Evolutionary conservation across 2,797 vertebrate species (phyloP).

Genomic region (Sebastes iracundus): DNA sequence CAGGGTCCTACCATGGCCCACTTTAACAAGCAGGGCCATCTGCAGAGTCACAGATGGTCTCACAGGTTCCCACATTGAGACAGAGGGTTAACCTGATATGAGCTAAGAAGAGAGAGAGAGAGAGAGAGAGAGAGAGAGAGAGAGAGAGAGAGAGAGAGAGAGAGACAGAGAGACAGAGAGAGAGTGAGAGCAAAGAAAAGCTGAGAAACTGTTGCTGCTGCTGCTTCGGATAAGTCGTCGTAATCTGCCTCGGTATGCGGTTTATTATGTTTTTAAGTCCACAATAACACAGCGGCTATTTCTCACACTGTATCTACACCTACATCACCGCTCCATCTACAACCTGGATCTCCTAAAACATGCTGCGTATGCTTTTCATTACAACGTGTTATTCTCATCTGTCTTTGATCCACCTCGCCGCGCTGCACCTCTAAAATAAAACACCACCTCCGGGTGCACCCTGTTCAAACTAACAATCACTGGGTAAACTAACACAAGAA

Average conservation of each 20-base stretch:
- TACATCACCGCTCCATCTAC: slow-evolving; percentile 7
- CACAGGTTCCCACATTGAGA: slow-evolving; percentile 61
- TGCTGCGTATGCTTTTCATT: slow-evolving; percentile 66
- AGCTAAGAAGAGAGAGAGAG: neutral
- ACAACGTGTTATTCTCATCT: slow-evolving; percentile 49
- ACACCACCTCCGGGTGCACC: slow-evolving; percentile 19
- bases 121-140: neutral
- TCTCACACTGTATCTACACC: slow-evolving; percentile 46
- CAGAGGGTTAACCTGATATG: slow-evolving; percentile 59
- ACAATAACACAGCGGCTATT: slow-evolving; percentile 50
- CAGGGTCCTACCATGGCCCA: slow-evolving; percentile 70
- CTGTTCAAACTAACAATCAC: slow-evolving; percentile 39
- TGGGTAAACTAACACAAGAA: neutral
- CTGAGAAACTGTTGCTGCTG: slow-evolving; percentile 32
- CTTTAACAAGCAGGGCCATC: slow-evolving; percentile 71
- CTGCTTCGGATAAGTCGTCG: slow-evolving; percentile 52
- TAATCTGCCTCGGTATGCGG: slow-evolving; percentile 52
- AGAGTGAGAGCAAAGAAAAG: neutral
- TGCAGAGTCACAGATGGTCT: slow-evolving; percentile 78
- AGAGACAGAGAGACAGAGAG: neutral
- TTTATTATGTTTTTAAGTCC: slow-evolving; percentile 56
- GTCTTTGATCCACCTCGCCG: slow-evolving; percentile 59
- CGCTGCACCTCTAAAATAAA: slow-evolving; percentile 29
- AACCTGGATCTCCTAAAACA: neutral
- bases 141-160: neutral